Conservation (phyloP, 2,888 invertebrate species). For the Agrochola litura region DNA sequence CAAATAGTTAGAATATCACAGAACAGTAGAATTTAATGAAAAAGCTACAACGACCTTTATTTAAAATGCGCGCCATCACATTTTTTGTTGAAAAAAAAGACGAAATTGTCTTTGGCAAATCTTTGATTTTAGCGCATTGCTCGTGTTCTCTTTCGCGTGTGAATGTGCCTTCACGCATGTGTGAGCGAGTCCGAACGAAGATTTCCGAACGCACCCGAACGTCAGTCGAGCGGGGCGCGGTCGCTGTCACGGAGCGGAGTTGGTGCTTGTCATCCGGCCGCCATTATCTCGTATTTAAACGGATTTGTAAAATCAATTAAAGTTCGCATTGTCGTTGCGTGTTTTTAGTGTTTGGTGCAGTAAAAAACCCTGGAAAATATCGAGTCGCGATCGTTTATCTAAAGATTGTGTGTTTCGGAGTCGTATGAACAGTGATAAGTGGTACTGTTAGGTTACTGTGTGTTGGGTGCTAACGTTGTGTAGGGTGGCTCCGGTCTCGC, state of each 20-base stretch:
- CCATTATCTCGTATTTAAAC: slow-evolving; percentile 91
- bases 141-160: slow-evolving; percentile 82
- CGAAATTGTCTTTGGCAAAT: slow-evolving; percentile 71
- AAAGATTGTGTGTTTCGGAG: slow-evolving; percentile 70
- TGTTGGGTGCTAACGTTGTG: slow-evolving; percentile 85
- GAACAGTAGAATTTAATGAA: no score
- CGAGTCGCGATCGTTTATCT: slow-evolving; percentile 68
- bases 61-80: slow-evolving; percentile 53
- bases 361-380: slow-evolving; percentile 73
- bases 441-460: slow-evolving; percentile 87
- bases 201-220: slow-evolving; percentile 87
- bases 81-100: slow-evolving; percentile 51
- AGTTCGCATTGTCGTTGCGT: slow-evolving; percentile 84
- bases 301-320: slow-evolving; percentile 89
- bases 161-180: slow-evolving; percentile 86
- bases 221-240: slow-evolving; percentile 91
- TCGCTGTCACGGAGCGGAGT: slow-evolving; percentile 91
- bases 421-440: slow-evolving; percentile 83
- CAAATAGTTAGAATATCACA: neutral
- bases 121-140: slow-evolving; percentile 74
- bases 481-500: slow-evolving; percentile 87
- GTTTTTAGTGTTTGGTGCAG: slow-evolving; percentile 80
- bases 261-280: slow-evolving; percentile 91
- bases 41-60: slow-evolving; percentile 9
- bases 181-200: slow-evolving; percentile 88